phyloP scores from a whole-genome alignment of 2,113 vertebrate genomes.

The Salvelinus alpinus region DNA sequence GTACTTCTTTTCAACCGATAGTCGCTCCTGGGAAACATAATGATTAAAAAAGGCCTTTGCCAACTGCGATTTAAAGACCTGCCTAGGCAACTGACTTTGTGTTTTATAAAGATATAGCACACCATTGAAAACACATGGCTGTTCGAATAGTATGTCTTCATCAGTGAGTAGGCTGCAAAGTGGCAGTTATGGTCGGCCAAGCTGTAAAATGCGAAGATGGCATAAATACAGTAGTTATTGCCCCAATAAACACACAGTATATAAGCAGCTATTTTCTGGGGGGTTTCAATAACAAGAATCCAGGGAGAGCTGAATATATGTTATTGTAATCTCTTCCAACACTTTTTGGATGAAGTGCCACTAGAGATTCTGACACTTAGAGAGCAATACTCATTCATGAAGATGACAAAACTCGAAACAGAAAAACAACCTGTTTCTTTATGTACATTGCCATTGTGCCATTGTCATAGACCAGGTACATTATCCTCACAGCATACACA shows the following conservation, averaged over 20 bases:
- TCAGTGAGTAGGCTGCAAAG: background rate
- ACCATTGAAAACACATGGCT: background rate
- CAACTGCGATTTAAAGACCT: constrained; percentile 16
- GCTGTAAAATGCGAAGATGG: background rate
- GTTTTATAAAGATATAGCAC: constrained; percentile 1
- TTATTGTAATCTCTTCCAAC: background rate
- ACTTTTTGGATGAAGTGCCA: background rate
- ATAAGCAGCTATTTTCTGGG: background rate
- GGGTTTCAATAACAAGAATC: no score
- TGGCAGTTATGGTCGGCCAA: background rate
- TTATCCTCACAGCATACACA: no score
- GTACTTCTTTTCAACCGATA: constrained; percentile 48
- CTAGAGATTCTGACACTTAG: background rate
- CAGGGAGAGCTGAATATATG: no score
- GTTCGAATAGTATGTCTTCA: background rate
- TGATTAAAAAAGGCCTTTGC: constrained; percentile 46
- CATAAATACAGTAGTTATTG: background rate
- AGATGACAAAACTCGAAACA: background rate
- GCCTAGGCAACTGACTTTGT: constrained; percentile 12
- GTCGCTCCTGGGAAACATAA: constrained; percentile 31
- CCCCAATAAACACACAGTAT: background rate
- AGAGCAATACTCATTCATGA: background rate
- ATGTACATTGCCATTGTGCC: background rate
- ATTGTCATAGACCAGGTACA: background rate
- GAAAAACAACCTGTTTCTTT: background rate